A percentile compares a stretch with the other conserved stretches of the same genome.
These are phyloP conservation scores for Melangyna quadrimaculata DNA, from an alignment of 2,888 invertebrate genomes.

Conservation along the genomic window DNA sequence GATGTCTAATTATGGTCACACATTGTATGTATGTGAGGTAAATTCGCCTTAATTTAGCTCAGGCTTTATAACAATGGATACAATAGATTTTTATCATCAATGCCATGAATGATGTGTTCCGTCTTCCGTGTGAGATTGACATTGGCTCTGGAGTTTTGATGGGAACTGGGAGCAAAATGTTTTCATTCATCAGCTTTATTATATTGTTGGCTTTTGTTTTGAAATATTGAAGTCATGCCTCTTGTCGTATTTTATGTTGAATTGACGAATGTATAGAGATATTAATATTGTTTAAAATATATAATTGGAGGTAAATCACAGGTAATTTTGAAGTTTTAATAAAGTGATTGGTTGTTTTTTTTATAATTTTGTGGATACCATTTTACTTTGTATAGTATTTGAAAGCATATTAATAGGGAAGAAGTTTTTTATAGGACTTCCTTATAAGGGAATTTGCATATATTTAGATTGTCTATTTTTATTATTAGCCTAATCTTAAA, in stretches of 20 bases:
- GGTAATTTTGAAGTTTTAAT: constrained; percentile 24
- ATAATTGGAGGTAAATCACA: constrained; percentile 38
- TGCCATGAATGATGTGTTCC: constrained; percentile 28
- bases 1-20: constrained; percentile 62
- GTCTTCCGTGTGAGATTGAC: constrained; percentile 22
- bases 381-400: background rate
- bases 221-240: constrained; percentile 19
- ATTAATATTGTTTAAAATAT: background rate
- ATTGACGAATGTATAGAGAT: background rate
- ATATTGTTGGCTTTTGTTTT: constrained; percentile 29
- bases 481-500: no score
- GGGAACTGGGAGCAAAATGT: background rate
- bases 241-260: constrained; percentile 16
- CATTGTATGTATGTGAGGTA: constrained; percentile 55
- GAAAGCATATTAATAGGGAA: background rate
- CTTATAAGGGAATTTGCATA: background rate
- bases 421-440: background rate
- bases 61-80: constrained; percentile 37
- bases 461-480: no score
- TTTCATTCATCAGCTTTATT: background rate
- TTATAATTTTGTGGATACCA: background rate
- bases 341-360: background rate
- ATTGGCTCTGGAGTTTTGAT: no score
- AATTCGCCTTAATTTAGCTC: constrained; percentile 49
- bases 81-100: constrained; percentile 9